phyloP scores from a whole-genome alignment of 2,113 vertebrate species.

The Pelvicachromis taeniatus region DNA sequence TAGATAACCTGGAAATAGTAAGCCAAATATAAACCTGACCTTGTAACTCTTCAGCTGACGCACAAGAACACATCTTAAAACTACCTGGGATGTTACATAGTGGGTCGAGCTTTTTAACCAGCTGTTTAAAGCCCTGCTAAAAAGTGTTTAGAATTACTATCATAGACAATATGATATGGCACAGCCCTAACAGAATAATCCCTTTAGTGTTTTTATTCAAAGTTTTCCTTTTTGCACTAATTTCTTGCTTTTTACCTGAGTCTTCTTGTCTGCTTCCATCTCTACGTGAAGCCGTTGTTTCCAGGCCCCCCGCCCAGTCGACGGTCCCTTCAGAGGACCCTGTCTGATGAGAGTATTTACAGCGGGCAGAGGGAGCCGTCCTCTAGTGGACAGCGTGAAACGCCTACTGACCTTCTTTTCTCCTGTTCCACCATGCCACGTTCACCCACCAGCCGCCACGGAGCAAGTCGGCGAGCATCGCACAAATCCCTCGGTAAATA shows the following conservation, averaged over 20 bases:
- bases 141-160: neutral
- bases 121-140: neutral
- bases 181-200: too few relatives aligned
- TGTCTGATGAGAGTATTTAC: conserved; percentile 96
- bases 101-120: neutral
- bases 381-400: conserved; percentile 78
- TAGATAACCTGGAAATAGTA: neutral
- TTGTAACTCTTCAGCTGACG: neutral
- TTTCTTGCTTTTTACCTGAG: neutral
- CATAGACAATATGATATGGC: rapidly evolving
- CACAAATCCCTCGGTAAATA: conserved; percentile 86
- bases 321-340: conserved; percentile 87
- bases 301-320: conserved; percentile 78
- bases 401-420: conserved; percentile 87
- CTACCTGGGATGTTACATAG: neutral
- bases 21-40: neutral
- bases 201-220: neutral
- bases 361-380: conserved; percentile 87
- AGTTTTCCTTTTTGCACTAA: neutral
- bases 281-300: conserved; percentile 78
- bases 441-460: conserved; percentile 83
- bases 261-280: neutral
- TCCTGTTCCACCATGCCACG: conserved; percentile 83
- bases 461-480: conserved; percentile 78
- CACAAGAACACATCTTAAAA: neutral